These are phyloP conservation scores for Octonoba sinensis DNA, from an alignment of 2,888 invertebrate genomes.

Conservation along the genomic window DNA sequence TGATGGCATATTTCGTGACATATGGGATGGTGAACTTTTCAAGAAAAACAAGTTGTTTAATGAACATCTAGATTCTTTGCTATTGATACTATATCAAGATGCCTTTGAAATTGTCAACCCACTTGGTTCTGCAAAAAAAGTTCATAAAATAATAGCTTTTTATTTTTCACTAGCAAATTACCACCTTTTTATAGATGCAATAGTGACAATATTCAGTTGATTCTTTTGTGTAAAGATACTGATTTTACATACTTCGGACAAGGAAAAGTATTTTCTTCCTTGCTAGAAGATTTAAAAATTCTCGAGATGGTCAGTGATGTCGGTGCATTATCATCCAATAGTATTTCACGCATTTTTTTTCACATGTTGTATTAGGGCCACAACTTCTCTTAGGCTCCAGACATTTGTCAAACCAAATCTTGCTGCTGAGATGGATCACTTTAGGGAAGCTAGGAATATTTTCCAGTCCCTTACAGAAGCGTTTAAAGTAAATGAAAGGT, in stretches of 20 bases:
- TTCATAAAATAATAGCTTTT: conserved; percentile 18
- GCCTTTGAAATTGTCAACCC: conserved; percentile 26
- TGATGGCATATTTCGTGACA: conserved; percentile 17
- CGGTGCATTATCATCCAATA: no score
- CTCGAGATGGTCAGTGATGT: no score
- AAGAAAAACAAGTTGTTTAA: conserved; percentile 6
- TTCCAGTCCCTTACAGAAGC: no score
- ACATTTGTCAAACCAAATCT: no score
- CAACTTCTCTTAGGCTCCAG: no score
- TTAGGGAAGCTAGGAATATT: no score
- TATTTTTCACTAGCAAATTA: conserved; percentile 7
- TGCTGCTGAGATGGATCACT: no score
- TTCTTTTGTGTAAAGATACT: conserved; percentile 24
- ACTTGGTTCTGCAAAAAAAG: conserved; percentile 1
- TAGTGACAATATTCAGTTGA: conserved; percentile 22
- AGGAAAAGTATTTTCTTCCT: conserved; percentile 15
- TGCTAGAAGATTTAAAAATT: conserved; percentile 17
- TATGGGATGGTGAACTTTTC: conserved; percentile 25
- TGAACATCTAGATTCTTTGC: not conserved
- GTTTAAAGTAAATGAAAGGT: no score
- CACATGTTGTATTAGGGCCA: no score
- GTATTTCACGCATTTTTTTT: no score
- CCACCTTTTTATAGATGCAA: conserved; percentile 11
- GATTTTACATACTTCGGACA: conserved; percentile 24
- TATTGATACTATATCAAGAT: conserved; percentile 16